phyloP scores from a whole-genome alignment of 2,888 invertebrate species.

The Saturnia japonica region DNA sequence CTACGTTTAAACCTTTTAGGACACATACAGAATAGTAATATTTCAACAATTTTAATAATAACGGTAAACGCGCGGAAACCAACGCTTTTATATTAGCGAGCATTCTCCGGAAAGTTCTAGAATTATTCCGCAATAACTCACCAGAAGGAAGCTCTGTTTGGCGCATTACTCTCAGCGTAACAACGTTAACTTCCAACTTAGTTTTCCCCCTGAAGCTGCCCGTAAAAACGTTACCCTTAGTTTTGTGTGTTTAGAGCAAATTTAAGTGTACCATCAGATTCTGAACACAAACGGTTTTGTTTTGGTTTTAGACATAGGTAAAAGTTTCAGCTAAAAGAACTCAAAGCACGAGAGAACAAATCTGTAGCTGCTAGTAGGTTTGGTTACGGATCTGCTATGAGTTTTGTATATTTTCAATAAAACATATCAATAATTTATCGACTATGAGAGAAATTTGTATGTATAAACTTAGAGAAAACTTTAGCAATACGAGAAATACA shows the following conservation, averaged over 20 bases:
- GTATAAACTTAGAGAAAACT: background rate
- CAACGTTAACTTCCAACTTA: slow-evolving; percentile 29
- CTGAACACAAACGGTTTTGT: background rate
- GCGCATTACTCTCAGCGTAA: slow-evolving; percentile 20
- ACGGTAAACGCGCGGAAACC: background rate
- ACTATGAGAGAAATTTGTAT: background rate
- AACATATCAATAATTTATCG: background rate
- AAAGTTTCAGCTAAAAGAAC: background rate
- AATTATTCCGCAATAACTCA: slow-evolving; percentile 17
- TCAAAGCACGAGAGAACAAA: background rate
- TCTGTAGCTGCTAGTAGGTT: background rate
- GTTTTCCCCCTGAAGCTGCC: slow-evolving; percentile 19
- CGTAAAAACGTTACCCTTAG: slow-evolving; percentile 29
- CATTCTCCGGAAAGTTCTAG: slow-evolving; percentile 7
- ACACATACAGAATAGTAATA: background rate
- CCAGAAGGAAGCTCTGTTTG: slow-evolving; percentile 6
- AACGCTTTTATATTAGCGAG: slow-evolving; percentile 5
- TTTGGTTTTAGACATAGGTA: background rate
- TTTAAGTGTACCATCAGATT: background rate
- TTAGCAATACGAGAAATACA: background rate
- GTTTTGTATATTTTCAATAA: background rate
- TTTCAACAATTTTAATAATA: slow-evolving; percentile 4
- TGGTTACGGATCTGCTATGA: too few species aligned
- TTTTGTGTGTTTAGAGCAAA: slow-evolving; percentile 19
- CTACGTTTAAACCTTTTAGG: too few species aligned